Conservation (phyloP, 1,140 invertebrate species). For the Nephotettix cincticeps region DNA sequence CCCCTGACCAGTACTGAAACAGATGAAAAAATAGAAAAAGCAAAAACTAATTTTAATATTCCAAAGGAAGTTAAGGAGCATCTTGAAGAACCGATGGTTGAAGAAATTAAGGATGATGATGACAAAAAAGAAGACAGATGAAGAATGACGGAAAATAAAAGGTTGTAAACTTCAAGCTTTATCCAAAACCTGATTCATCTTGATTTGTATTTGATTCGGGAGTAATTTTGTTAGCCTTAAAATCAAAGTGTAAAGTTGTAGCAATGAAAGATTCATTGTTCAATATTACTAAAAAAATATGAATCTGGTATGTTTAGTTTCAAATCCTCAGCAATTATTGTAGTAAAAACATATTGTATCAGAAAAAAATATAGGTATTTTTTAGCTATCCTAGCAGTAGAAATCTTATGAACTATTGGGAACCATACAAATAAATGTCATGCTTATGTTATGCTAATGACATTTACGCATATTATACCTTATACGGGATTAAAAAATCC, state of each 20-base stretch:
- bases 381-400: too few relatives aligned
- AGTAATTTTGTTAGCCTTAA: neutral
- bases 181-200: neutral
- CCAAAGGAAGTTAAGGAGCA: constrained; percentile 13
- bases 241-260: neutral
- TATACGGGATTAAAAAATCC: too few relatives aligned
- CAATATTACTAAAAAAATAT: neutral
- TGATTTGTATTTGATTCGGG: neutral
- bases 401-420: too few relatives aligned
- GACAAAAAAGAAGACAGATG: neutral
- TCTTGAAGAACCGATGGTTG: constrained; percentile 20
- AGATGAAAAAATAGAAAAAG: neutral
- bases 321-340: too few relatives aligned
- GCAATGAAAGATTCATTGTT: neutral
- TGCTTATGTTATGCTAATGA: too few relatives aligned
- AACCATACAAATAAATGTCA: too few relatives aligned
- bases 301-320: neutral
- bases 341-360: too few relatives aligned
- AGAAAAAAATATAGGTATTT: too few relatives aligned
- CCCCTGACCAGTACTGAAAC: neutral
- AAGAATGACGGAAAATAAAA: neutral
- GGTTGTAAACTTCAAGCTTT: neutral
- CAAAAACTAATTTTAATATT: constrained; percentile 20
- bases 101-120: neutral
- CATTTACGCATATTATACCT: too few relatives aligned